Percentiles rank a stretch among this genome's conserved stretches.
These are phyloP conservation scores for Smutsia temminckii DNA, from an alignment of 2,797 vertebrate species.

Conservation along the genomic window DNA sequence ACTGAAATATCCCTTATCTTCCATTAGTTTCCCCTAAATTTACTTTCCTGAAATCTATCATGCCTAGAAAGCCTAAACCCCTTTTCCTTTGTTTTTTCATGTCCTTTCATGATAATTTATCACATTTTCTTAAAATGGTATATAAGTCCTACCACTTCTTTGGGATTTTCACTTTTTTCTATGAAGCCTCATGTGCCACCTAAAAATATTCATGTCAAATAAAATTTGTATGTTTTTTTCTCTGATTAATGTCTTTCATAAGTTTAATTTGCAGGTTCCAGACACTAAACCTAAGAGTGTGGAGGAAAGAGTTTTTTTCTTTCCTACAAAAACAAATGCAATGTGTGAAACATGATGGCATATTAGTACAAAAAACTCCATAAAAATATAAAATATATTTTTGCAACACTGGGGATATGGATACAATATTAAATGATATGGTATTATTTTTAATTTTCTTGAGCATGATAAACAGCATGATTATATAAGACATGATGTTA, in stretches of 20 bases:
- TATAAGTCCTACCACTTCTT: not conserved
- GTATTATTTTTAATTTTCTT: slow-evolving; percentile 9
- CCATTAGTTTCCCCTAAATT: not conserved
- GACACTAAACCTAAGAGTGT: not conserved
- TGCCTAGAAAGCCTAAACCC: not conserved
- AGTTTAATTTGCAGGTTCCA: not conserved
- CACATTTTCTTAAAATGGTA: not conserved
- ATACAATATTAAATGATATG: not conserved
- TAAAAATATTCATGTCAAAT: not conserved
- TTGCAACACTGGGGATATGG: not conserved
- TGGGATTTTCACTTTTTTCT: not conserved
- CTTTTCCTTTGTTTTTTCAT: not conserved
- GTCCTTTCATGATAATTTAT: not conserved
- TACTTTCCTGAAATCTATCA: not conserved
- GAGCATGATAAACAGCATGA: not conserved
- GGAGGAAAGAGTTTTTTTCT: not conserved
- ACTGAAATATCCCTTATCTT: not conserved
- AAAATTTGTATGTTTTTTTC: not conserved
- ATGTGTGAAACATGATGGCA: not conserved
- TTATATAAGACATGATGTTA: not conserved
- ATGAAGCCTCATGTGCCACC: not conserved
- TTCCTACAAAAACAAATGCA: not conserved
- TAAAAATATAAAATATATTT: not conserved
- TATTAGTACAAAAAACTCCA: not conserved
- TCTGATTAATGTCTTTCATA: not conserved